A percentile compares a stretch with the other conserved stretches of the same genome.
Evolutionary conservation across 2,113 vertebrate genomes (phyloP).

Genomic region (Nanorana parkeri): DNA sequence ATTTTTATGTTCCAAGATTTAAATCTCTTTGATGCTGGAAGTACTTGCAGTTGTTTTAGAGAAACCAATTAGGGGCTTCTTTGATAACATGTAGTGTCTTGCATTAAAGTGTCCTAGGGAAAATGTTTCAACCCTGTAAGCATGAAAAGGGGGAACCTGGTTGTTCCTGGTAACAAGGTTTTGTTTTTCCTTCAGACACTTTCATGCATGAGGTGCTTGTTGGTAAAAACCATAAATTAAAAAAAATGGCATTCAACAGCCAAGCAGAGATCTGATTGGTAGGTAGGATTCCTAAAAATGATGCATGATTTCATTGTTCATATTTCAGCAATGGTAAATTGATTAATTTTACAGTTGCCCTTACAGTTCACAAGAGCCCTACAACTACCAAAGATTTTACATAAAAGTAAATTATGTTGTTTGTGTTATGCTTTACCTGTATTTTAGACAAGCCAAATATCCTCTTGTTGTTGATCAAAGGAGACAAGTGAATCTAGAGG

Average conservation of each 20-base stretch:
- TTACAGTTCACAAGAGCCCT: constrained; percentile 79
- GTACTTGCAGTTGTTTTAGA: neutral
- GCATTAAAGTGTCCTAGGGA: too few relatives aligned
- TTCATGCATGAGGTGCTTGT: too few relatives aligned
- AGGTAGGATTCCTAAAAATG: neutral
- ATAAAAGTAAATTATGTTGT: constrained; percentile 90
- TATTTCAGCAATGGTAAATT: neutral
- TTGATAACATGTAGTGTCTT: neutral
- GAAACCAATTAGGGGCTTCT: neutral
- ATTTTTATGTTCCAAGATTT: constrained; percentile 56
- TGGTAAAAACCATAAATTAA: constrained; percentile 64
- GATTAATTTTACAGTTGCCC: constrained; percentile 75
- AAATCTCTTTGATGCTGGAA: neutral
- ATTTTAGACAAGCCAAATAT: constrained; percentile 86
- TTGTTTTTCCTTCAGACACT: too few relatives aligned
- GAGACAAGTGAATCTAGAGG: constrained; percentile 79
- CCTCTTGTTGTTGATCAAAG: constrained; percentile 86
- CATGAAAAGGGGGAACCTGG: too few relatives aligned
- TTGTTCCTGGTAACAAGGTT: too few relatives aligned
- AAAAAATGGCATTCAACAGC: constrained; percentile 74
- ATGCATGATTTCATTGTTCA: neutral
- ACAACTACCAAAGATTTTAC: constrained; percentile 98
- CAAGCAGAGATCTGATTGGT: constrained; percentile 1
- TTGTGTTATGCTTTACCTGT: constrained; percentile 96
- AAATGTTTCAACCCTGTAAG: too few relatives aligned